Percentiles rank a stretch among this genome's conserved stretches.
These are phyloP conservation scores for Poecile montanus DNA, from an alignment of 2,797 vertebrate genomes.

Conservation along the genomic window DNA sequence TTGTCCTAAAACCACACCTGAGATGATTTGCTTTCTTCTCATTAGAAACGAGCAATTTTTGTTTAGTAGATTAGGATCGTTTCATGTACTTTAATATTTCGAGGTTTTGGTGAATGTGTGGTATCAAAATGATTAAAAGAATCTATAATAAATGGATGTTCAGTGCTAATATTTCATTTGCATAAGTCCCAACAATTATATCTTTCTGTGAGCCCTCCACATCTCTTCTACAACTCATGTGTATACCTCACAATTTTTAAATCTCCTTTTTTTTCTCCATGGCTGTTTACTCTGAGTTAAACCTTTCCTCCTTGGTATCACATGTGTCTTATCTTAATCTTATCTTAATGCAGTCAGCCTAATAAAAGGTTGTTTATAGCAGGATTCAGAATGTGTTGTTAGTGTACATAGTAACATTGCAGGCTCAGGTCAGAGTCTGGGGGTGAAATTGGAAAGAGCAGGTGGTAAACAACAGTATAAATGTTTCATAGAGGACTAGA, in stretches of 20 bases:
- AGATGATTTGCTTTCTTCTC: background rate
- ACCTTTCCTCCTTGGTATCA: background rate
- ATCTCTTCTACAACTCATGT: background rate
- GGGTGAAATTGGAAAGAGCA: background rate
- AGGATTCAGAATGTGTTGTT: background rate
- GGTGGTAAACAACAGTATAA: background rate
- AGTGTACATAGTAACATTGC: background rate
- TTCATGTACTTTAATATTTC: background rate
- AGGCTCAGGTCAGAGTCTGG: background rate
- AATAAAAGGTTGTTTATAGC: background rate
- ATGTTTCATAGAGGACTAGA: background rate
- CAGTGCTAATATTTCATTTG: background rate
- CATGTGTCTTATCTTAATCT: background rate
- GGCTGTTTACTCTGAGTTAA: background rate
- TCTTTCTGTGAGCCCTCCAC: background rate
- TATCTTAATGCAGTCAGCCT: background rate
- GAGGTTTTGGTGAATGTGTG: background rate
- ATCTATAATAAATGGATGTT: background rate
- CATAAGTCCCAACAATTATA: background rate
- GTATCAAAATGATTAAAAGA: background rate
- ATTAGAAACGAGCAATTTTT: background rate
- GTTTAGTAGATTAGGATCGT: background rate
- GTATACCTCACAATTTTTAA: background rate
- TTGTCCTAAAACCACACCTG: background rate
- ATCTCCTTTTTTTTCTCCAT: background rate